Conservation (phyloP, 2,888 invertebrate genomes). For the Platerodrilus igneus region DNA sequence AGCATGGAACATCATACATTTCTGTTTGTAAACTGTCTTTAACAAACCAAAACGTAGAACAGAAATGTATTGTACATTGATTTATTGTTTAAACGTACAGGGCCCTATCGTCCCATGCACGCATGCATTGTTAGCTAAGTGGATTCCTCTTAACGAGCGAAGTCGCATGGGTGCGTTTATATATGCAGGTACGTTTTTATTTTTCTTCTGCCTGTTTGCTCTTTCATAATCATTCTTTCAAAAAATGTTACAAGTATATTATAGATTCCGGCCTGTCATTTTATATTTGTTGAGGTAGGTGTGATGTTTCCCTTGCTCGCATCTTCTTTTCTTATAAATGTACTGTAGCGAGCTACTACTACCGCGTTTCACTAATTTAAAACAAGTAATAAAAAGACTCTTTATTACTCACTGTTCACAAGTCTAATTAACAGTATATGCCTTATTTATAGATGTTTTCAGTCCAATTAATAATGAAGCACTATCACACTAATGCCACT, state of each 20-base stretch:
- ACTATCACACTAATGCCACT: too few relatives aligned
- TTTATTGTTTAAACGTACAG: conserved; percentile 52
- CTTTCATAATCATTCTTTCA: conserved; percentile 8
- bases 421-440: too few relatives aligned
- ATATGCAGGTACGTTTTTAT: conserved; percentile 66
- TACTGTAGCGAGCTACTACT: neutral
- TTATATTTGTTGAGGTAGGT: too few relatives aligned
- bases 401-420: too few relatives aligned
- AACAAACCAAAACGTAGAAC: conserved; percentile 21
- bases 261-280: too few relatives aligned
- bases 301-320: too few relatives aligned
- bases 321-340: too few relatives aligned
- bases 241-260: too few relatives aligned
- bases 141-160: conserved; percentile 88
- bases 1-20: too few relatives aligned
- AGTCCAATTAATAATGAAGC: too few relatives aligned
- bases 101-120: conserved; percentile 87
- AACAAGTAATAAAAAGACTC: too few relatives aligned
- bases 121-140: conserved; percentile 85
- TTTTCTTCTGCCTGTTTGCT: conserved; percentile 27
- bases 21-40: neutral
- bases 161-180: conserved; percentile 88
- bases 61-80: conserved; percentile 42
- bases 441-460: too few relatives aligned
- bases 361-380: neutral